Evolutionary conservation across 1,140 invertebrate species (phyloP).

Genomic region (Bombus breviceps): DNA sequence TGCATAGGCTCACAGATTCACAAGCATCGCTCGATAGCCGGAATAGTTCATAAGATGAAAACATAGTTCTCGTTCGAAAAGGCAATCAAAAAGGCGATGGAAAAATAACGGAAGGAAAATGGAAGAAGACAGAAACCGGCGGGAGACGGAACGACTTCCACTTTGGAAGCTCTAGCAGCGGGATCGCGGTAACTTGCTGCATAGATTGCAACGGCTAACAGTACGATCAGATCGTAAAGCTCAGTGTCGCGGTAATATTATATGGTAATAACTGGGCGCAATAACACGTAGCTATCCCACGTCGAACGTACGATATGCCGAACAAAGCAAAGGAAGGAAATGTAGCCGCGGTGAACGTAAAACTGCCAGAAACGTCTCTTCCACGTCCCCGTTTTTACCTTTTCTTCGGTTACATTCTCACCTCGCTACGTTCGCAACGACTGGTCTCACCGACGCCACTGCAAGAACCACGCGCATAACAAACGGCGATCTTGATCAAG

Average conservation of each 20-base stretch:
- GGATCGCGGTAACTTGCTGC: not conserved
- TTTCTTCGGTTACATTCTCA: slow-evolving; percentile 42
- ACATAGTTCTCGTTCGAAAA: not conserved
- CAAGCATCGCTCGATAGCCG: too few species aligned
- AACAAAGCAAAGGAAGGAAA: slow-evolving; percentile 60
- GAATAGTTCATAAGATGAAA: not conserved
- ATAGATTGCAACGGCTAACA: slow-evolving; percentile 8
- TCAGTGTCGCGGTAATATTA: slow-evolving; percentile 62
- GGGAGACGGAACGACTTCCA: not conserved
- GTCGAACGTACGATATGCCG: slow-evolving; percentile 38
- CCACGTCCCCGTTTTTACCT: slow-evolving; percentile 48
- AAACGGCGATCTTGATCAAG: not conserved
- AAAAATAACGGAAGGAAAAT: not conserved
- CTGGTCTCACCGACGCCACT: not conserved
- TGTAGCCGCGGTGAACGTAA: not conserved
- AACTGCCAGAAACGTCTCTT: slow-evolving; percentile 45
- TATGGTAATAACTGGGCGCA: slow-evolving; percentile 62
- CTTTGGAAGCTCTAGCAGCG: slow-evolving; percentile 11
- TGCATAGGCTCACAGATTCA: too few species aligned
- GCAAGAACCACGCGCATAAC: not conserved
- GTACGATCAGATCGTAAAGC: slow-evolving; percentile 63
- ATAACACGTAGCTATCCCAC: slow-evolving; percentile 47
- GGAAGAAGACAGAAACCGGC: not conserved
- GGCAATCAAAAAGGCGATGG: too few species aligned
- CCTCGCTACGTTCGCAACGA: slow-evolving; percentile 16